Evolutionary conservation across 2,113 vertebrate genomes (phyloP).

Genomic region (Ondatra zibethicus): DNA sequence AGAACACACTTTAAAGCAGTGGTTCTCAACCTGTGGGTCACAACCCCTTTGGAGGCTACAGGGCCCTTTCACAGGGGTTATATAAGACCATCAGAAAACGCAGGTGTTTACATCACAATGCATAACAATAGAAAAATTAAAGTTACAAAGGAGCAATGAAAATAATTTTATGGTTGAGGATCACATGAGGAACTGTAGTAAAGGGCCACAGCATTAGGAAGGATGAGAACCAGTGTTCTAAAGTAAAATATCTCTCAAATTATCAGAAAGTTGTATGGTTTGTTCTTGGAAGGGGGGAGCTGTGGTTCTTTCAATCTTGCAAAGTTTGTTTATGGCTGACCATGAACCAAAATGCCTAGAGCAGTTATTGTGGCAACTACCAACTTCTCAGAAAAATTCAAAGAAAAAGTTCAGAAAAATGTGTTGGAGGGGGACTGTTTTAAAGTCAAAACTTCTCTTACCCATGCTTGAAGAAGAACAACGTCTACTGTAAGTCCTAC

Average conservation of each 20-base stretch:
- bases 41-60: background rate
- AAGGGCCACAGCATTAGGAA: background rate
- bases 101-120: background rate
- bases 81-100: background rate
- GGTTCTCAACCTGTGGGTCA: background rate
- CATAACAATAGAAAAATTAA: background rate
- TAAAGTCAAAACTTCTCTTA: slow-evolving; percentile 56
- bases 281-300: no score
- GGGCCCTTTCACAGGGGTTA: background rate
- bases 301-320: background rate
- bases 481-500: background rate
- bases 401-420: background rate
- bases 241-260: slow-evolving; percentile 37
- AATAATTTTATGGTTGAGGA: background rate
- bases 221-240: background rate
- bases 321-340: background rate
- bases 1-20: background rate
- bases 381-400: background rate
- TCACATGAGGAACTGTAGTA: background rate
- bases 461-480: slow-evolving; percentile 24
- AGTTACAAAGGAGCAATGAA: background rate
- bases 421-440: background rate
- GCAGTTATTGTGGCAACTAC: background rate
- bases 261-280: background rate
- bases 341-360: background rate